Base-by-base conservation (phyloP, 1,140 invertebrate genomes). In the Drosophila leontia region DNA sequence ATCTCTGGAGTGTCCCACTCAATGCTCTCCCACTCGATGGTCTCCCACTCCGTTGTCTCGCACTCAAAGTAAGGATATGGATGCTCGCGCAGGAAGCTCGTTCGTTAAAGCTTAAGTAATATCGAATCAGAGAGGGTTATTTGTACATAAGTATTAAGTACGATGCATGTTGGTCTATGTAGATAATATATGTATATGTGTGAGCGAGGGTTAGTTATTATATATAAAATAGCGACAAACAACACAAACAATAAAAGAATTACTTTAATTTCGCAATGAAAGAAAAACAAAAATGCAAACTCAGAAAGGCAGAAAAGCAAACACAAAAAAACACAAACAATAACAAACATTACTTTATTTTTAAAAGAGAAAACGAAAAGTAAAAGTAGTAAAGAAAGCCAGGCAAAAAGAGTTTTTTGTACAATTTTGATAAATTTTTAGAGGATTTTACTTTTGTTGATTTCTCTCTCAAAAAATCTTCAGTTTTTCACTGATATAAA, bases 1-100 rank as follows among this genome's bases (percentile, higher is more conserved):
- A 92, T 92, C 62, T 93, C 92, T 32, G 91, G 87, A 39, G 82
- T 93, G 50, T 92, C 92, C 61, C 91, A 92, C 78, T 92, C 91
- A 58, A 92, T 92, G 91, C 81, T 92, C 60, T 91, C 91, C 68
- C 91, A 92, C 79, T 92, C 91, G 39, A 86, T 87, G 71, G 83
- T 92, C 68, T 92, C 91, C 34, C 91, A 92, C 51, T 92, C 91
- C 23, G 80, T 91, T 67, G 87, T 91, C 64, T 92, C 91, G 64
- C 91, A 92, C 53, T 91, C 88, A 15, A 90, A 90, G 72, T 90
- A 91, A 69, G 72, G 35, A 29, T 41, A 7, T 63, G 72, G 35
- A 29, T 41, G 5, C 12, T 23, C 39, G 32, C 61, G 39, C 32
- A 53, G 12, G 42, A 15, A 13, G 41, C 35, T 51, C 19, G 39